A percentile compares a stretch with the other conserved stretches of the same genome.
phyloP scores from a whole-genome alignment of 1,140 invertebrate genomes.

The honey bee (Apis mellifera) region Amel_HAv3.1 CM009934.2:99001-99500 shows the following conservation, averaged over 20 bases:
- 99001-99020: no score
- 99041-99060: no score
- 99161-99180: slow-evolving; percentile 27
- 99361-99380: neutral
- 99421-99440: slow-evolving; percentile 5
- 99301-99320: slow-evolving; percentile 21
- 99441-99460: neutral
- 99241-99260: no score
- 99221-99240: neutral
- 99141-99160: slow-evolving; percentile 12
- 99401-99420: slow-evolving; percentile 9
- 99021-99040: neutral
- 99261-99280: neutral
- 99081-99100: neutral
- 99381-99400: slow-evolving; percentile 45
- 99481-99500: neutral
- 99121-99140: neutral
- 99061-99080: neutral
- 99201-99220: neutral
- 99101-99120: slow-evolving; percentile 1
- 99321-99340: neutral
- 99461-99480: slow-evolving; percentile 16
- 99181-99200: neutral
- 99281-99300: slow-evolving; percentile 22
- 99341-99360: neutral